Evolutionary conservation across 2,797 vertebrate species (phyloP).

Genomic region (Cossypha dichroa): DNA sequence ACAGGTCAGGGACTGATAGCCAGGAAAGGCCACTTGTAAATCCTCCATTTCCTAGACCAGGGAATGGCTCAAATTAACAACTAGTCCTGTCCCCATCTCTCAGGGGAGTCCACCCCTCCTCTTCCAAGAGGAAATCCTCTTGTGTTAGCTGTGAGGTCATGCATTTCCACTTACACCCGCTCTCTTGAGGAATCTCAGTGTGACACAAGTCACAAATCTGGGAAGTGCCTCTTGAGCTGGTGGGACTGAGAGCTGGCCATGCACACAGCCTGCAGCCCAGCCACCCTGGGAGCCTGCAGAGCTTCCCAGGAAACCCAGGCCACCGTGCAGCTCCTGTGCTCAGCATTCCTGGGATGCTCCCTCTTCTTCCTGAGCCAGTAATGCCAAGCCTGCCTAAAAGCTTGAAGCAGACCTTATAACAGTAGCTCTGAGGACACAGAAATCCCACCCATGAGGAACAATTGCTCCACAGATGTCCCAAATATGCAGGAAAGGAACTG

Average conservation of each 20-base stretch:
- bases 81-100: not conserved
- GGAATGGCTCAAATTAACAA: not conserved
- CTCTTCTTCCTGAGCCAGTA: not conserved
- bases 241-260: not conserved
- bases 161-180: not conserved
- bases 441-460: conserved; percentile 60
- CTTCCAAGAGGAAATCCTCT: conserved; percentile 31
- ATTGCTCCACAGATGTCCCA: conserved; percentile 59
- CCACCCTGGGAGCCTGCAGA: not conserved
- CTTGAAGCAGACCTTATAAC: not conserved
- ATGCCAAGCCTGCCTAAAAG: not conserved
- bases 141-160: not conserved
- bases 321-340: not conserved
- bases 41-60: not conserved
- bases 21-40: not conserved
- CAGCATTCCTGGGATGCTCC: not conserved
- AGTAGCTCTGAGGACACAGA: not conserved
- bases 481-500: conserved; percentile 50
- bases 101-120: not conserved
- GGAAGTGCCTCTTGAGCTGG: not conserved
- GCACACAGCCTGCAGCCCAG: not conserved
- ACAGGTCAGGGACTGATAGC: not conserved
- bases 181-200: not conserved
- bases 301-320: not conserved
- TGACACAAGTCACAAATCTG: not conserved